Evolutionary conservation across 2,888 invertebrate genomes (phyloP).

Genomic region (Proisotoma minuta): DNA sequence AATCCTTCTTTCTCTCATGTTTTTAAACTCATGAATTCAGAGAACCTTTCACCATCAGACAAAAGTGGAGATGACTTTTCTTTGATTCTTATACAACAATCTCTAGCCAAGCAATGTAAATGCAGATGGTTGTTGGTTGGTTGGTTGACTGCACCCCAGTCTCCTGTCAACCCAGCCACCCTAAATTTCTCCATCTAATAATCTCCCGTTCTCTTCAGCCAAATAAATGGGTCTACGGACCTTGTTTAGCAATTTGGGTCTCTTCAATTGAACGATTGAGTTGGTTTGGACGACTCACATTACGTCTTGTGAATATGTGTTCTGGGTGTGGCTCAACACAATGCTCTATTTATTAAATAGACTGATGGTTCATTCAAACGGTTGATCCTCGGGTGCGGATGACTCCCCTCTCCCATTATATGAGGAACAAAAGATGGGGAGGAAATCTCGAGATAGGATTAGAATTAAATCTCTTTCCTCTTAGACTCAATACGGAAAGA

Average conservation of each 20-base stretch:
- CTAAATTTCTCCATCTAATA: too few relatives aligned
- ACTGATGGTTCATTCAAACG: not conserved
- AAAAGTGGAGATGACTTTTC: conserved; percentile 8
- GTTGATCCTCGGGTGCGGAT: not conserved
- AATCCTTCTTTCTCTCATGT: not conserved
- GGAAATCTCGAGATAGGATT: conserved; percentile 8
- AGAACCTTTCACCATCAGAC: conserved; percentile 13
- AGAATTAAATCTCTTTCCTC: not conserved
- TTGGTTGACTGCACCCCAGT: too few relatives aligned
- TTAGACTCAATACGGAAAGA: conserved; percentile 2
- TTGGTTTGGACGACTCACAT: too few relatives aligned
- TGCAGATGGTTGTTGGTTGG: too few relatives aligned
- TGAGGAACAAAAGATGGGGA: not conserved
- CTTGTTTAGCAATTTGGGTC: too few relatives aligned
- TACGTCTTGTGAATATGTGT: too few relatives aligned
- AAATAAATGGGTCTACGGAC: too few relatives aligned
- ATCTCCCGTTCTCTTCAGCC: too few relatives aligned
- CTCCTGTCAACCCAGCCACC: too few relatives aligned
- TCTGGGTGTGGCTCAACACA: conserved; percentile 3
- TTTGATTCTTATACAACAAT: too few relatives aligned
- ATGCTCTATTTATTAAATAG: not conserved
- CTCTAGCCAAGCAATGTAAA: too few relatives aligned
- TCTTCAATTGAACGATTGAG: too few relatives aligned
- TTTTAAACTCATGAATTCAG: conserved; percentile 13
- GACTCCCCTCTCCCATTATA: not conserved